A percentile compares a stretch with the other conserved stretches of the same genome.
Conservation (phyloP, 37 sponge, comb jelly and placozoan genomes). For the Lycopodina hypogea region DNA sequence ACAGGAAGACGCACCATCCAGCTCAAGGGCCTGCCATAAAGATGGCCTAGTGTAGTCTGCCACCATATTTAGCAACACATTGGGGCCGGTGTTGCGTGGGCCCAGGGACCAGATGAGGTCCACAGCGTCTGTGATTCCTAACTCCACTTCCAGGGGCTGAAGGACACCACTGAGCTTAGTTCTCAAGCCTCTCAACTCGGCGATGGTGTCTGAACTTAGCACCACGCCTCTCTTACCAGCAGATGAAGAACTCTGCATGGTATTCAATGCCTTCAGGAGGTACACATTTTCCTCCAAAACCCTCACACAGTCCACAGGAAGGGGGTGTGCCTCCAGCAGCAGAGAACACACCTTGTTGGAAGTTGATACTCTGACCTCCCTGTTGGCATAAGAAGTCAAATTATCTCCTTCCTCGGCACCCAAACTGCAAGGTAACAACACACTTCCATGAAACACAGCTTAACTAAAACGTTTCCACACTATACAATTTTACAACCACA, state of each 20-base stretch:
- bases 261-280: conserved; percentile 46
- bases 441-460: no score
- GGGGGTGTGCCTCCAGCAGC: conserved; percentile 58
- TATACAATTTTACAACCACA: no score
- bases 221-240: background rate
- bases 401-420: background rate
- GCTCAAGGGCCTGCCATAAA: conserved; percentile 52
- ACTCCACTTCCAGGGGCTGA: conserved; percentile 11
- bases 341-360: conserved; percentile 53
- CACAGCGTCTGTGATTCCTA: conserved; percentile 42
- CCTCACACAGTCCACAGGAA: conserved; percentile 47
- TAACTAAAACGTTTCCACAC: background rate
- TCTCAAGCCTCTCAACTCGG: conserved; percentile 37
- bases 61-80: conserved; percentile 78
- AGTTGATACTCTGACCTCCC: conserved; percentile 36
- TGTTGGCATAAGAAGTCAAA: background rate
- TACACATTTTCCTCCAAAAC: conserved; percentile 45
- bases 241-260: background rate
- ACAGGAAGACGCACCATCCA: background rate
- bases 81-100: conserved; percentile 79
- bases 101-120: conserved; percentile 92
- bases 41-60: conserved; percentile 53
- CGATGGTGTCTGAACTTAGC: conserved; percentile 30
- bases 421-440: background rate
- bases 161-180: conserved; percentile 4